Evolutionary conservation across 2,888 invertebrate genomes (phyloP).

Genomic region (Neuroscelio doddi): DNA sequence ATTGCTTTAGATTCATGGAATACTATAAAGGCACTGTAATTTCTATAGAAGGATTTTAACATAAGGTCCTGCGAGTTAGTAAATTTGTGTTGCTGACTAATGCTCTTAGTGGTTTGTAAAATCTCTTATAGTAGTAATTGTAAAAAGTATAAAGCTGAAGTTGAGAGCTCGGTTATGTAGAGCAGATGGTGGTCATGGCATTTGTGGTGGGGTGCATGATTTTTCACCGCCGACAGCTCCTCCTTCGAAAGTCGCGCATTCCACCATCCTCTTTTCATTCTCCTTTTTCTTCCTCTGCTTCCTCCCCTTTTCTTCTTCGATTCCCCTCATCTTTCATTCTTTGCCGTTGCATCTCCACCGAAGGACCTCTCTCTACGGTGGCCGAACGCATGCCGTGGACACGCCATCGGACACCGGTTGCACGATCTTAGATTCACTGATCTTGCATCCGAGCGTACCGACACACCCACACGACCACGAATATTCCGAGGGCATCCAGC

Average conservation of each 20-base stretch:
- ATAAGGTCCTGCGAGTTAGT: no score
- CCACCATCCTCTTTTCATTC: conserved; percentile 22
- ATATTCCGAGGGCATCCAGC: neutral
- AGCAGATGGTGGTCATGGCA: conserved; percentile 64
- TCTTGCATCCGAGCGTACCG: conserved; percentile 52
- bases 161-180: conserved; percentile 68
- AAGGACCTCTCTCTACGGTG: conserved; percentile 26
- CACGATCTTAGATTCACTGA: conserved; percentile 63
- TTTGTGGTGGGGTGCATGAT: conserved; percentile 66
- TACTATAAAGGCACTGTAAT: neutral
- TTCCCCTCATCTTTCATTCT: conserved; percentile 50
- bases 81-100: neutral
- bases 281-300: conserved; percentile 10
- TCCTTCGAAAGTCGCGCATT: conserved; percentile 64
- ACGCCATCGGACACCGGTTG: conserved; percentile 62
- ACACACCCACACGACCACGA: conserved; percentile 37
- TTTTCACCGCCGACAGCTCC: conserved; percentile 68
- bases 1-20: no score
- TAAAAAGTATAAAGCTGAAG: conserved; percentile 35
- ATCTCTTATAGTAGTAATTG: neutral
- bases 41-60: neutral
- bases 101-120: neutral
- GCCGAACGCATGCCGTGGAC: conserved; percentile 53
- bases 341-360: conserved; percentile 34
- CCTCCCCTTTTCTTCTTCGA: conserved; percentile 15